Evolutionary conservation across 2,888 invertebrate genomes (phyloP).

Genomic region (Lypha dubia): DNA sequence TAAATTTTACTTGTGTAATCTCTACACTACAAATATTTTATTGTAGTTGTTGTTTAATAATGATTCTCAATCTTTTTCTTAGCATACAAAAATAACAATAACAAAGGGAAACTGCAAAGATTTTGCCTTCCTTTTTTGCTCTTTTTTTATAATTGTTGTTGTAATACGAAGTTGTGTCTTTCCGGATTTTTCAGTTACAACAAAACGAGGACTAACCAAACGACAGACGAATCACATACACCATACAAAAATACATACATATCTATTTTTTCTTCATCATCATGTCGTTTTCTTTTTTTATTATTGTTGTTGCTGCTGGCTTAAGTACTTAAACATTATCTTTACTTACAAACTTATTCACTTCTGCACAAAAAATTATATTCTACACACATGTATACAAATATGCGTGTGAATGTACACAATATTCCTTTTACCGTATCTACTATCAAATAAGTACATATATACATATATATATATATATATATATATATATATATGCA

Average conservation of each 20-base stretch:
- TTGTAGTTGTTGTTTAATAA: slow-evolving; percentile 49
- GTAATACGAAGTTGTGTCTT: slow-evolving; percentile 70
- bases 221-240: slow-evolving; percentile 62
- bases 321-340: slow-evolving; percentile 71
- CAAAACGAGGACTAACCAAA: slow-evolving; percentile 66
- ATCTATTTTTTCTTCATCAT: slow-evolving; percentile 58
- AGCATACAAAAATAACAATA: slow-evolving; percentile 47
- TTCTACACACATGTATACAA: not conserved
- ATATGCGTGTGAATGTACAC: slow-evolving; percentile 24
- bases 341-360: slow-evolving; percentile 49
- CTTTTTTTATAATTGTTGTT: slow-evolving; percentile 54
- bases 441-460: too few species aligned
- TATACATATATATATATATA: not conserved
- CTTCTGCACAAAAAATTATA: slow-evolving; percentile 26
- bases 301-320: slow-evolving; percentile 62
- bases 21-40: slow-evolving; percentile 49
- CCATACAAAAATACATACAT: slow-evolving; percentile 52
- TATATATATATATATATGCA: not conserved
- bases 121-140: slow-evolving; percentile 54
- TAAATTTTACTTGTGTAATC: slow-evolving; percentile 50
- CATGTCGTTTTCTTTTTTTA: slow-evolving; percentile 53
- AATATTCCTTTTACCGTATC: too few species aligned
- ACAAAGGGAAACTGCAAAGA: slow-evolving; percentile 44
- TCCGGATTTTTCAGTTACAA: slow-evolving; percentile 72
- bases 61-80: slow-evolving; percentile 62